Conservation (phyloP, 2,888 invertebrate genomes). For the Belgica antarctica region DNA sequence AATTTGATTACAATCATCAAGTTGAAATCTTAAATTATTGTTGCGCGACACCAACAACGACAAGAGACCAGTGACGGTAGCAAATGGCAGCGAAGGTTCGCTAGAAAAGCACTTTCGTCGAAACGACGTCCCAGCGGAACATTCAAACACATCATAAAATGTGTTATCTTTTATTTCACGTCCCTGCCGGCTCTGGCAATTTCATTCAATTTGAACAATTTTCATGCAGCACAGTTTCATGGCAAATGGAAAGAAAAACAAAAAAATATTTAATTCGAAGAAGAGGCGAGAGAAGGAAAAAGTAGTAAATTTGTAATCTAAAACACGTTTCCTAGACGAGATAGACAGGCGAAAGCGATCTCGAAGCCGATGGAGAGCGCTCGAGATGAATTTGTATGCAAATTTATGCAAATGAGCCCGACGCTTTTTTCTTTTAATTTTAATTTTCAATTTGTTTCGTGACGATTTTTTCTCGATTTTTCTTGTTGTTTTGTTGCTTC, state of each 20-base stretch:
- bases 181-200: neutral
- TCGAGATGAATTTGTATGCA: neutral
- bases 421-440: constrained; percentile 19
- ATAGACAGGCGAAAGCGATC: neutral
- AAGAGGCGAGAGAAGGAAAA: neutral
- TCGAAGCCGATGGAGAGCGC: neutral
- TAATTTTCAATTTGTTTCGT: constrained; percentile 25
- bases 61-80: constrained; percentile 12
- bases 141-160: neutral
- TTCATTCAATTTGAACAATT: constrained; percentile 7
- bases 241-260: neutral
- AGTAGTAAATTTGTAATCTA: constrained; percentile 14
- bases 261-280: too few relatives aligned
- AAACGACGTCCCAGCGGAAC: neutral
- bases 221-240: constrained; percentile 7
- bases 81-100: neutral
- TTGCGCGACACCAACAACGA: neutral
- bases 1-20: constrained; percentile 20
- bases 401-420: neutral
- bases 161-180: neutral
- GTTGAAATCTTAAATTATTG: neutral
- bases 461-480: neutral
- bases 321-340: constrained; percentile 30
- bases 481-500: neutral
- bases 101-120: neutral